These are phyloP conservation scores for Strongylocentrotus purpuratus DNA, from an alignment of 35 echinoderm and acorn worm genomes.

Conservation along the genomic window DNA sequence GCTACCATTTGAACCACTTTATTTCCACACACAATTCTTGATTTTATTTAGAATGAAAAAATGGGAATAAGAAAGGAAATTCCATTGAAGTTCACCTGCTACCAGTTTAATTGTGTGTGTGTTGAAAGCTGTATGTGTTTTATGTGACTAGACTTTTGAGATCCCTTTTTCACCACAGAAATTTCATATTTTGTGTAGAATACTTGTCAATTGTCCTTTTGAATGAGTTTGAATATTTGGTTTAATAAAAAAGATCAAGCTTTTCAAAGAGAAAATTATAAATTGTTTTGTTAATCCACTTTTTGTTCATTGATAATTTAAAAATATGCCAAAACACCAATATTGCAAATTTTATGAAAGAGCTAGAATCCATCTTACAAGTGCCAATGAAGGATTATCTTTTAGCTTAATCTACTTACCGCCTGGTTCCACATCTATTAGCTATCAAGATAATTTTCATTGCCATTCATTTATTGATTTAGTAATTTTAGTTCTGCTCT, in stretches of 20 bases:
- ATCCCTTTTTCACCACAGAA: neutral
- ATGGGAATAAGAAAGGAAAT: neutral
- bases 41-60: neutral
- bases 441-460: too few relatives aligned
- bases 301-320: neutral
- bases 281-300: neutral
- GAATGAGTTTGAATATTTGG: neutral
- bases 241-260: neutral
- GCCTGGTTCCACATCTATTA: too few relatives aligned
- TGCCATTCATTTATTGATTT: too few relatives aligned
- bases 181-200: neutral
- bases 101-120: neutral
- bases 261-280: neutral
- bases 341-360: neutral
- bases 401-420: too few relatives aligned
- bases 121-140: neutral
- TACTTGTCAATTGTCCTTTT: neutral
- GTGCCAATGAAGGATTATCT: too few relatives aligned
- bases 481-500: too few relatives aligned
- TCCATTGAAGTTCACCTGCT: neutral
- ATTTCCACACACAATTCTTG: neutral
- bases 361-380: too few relatives aligned
- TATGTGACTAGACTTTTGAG: neutral
- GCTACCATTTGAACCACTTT: neutral
- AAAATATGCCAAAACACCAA: neutral